A percentile compares a stretch with the other conserved stretches of the same genome.
Conservation (phyloP, 2,113 vertebrate genomes). For the Tragelaphus scriptus region DNA sequence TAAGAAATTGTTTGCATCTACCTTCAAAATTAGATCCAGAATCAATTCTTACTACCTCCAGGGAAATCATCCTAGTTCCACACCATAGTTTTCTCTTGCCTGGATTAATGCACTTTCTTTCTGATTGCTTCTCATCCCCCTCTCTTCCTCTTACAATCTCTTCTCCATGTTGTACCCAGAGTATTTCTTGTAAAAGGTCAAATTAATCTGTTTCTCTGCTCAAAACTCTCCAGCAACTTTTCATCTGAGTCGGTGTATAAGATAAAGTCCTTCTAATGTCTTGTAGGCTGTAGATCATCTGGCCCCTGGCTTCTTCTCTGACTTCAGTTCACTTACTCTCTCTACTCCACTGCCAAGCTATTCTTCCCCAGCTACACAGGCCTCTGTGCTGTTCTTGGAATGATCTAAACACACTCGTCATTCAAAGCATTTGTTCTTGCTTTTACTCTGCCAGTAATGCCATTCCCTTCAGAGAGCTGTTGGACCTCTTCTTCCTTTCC, state of each 20-base stretch:
- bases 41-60: not conserved
- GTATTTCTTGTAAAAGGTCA: not conserved
- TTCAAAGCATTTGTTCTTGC: not conserved
- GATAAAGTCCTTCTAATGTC: not conserved
- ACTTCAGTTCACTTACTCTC: not conserved
- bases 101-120: not conserved
- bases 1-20: not conserved
- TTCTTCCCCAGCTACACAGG: not conserved
- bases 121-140: not conserved
- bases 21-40: not conserved
- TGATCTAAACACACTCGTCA: not conserved
- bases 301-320: not conserved
- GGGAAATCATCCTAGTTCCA: not conserved
- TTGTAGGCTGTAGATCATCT: not conserved
- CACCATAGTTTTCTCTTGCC: not conserved
- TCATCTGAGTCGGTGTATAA: not conserved
- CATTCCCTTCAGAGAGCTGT: not conserved
- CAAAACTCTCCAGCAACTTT: not conserved
- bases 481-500: not conserved
- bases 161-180: not conserved
- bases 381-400: not conserved
- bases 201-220: not conserved
- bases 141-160: not conserved
- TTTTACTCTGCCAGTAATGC: not conserved
- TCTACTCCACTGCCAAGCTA: rapidly evolving